Evolutionary conservation across 2,797 vertebrate genomes (phyloP).

Genomic region (Meriones psammophilus): DNA sequence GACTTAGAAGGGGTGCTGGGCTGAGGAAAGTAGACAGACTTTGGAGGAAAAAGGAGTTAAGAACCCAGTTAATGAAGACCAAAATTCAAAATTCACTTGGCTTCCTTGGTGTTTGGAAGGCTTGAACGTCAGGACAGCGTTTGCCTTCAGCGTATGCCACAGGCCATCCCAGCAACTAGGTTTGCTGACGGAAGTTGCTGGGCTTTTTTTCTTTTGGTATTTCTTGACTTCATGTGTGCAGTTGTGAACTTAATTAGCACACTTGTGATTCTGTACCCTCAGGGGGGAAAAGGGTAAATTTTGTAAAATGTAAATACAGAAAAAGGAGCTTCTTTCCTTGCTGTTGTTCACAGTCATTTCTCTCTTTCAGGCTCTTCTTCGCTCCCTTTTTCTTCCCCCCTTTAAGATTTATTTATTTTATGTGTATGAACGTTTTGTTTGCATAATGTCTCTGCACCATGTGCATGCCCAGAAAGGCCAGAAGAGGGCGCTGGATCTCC

Average conservation of each 20-base stretch:
- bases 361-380: not conserved
- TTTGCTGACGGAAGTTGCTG: constrained; percentile 59
- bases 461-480: not conserved
- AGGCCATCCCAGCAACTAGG: constrained; percentile 50
- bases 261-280: constrained; percentile 71
- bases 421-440: not conserved
- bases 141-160: constrained; percentile 64
- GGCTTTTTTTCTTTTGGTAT: constrained; percentile 51
- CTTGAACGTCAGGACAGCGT: constrained; percentile 64
- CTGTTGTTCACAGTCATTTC: not conserved
- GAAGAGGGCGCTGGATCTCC: not conserved
- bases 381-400: not conserved
- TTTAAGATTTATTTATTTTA: not conserved
- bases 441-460: not conserved
- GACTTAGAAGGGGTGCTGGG: not conserved
- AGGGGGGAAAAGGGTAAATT: constrained; percentile 72
- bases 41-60: constrained; percentile 43
- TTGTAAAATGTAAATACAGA: constrained; percentile 78
- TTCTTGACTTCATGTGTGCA: constrained; percentile 77
- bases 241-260: constrained; percentile 82
- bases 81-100: constrained; percentile 69
- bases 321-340: constrained; percentile 64
- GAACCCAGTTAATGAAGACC: constrained; percentile 65
- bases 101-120: constrained; percentile 60
- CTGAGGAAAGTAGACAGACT: not conserved